Evolutionary conservation across 2,113 vertebrate genomes (phyloP).

Genomic region (Muntiacus reevesi): DNA sequence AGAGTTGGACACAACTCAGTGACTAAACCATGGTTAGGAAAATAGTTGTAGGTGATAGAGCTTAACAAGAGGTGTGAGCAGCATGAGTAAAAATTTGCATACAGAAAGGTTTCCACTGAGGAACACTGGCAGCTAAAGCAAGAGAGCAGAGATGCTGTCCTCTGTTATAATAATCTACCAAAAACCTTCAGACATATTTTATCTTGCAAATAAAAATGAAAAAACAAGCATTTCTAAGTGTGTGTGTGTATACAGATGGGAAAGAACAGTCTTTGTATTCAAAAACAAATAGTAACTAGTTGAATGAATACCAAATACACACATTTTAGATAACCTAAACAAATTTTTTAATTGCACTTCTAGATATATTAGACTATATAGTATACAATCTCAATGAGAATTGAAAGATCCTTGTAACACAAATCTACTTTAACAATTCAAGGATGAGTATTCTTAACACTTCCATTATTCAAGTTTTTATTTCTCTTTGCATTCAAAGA

Average conservation of each 20-base stretch:
- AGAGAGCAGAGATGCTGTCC: not conserved
- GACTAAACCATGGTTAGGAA: not conserved
- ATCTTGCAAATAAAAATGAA: not conserved
- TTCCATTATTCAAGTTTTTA: constrained; percentile 7
- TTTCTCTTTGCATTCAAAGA: not conserved
- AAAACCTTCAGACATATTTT: constrained; percentile 8
- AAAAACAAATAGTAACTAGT: not conserved
- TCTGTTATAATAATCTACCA: not conserved
- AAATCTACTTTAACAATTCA: not conserved
- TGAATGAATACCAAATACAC: not conserved
- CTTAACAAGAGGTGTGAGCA: not conserved
- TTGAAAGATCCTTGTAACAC: not conserved
- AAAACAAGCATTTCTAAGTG: not conserved
- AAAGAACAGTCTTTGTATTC: not conserved
- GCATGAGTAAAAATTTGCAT: not conserved
- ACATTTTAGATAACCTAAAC: not conserved
- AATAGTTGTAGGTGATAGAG: not conserved
- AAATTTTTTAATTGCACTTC: not conserved
- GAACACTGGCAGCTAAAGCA: not conserved
- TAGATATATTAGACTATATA: not conserved
- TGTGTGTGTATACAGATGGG: not conserved
- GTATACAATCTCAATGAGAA: not conserved
- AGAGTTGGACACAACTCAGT: not conserved
- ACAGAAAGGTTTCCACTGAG: not conserved
- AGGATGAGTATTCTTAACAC: not conserved